These are phyloP conservation scores for Parazoanthus atlanticus DNA, from an alignment of 92 coral and sea anemone genomes.

Conservation along the genomic window DNA sequence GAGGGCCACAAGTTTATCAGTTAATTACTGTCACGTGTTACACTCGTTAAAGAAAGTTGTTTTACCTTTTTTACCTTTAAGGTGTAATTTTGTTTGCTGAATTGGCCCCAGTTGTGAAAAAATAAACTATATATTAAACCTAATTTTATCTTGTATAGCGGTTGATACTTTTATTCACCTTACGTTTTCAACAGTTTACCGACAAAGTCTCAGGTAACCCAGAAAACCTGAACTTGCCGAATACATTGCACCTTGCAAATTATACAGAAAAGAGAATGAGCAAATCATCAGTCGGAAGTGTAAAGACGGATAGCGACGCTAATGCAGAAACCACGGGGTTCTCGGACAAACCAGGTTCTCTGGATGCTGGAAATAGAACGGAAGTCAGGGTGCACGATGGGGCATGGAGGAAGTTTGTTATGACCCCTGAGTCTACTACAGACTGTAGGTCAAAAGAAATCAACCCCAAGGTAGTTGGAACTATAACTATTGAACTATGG, in stretches of 20 bases:
- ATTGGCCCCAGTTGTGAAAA: too few species aligned
- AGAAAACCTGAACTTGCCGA: background rate
- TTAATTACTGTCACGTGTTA: too few species aligned
- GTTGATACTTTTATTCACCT: background rate
- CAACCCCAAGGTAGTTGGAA: constrained; percentile 2
- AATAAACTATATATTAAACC: too few species aligned
- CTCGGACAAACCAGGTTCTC: background rate
- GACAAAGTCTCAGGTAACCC: background rate
- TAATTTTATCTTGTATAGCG: too few species aligned
- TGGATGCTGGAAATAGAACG: background rate
- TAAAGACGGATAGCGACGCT: background rate
- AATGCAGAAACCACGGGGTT: background rate
- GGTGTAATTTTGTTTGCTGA: too few species aligned
- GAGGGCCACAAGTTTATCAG: too few species aligned
- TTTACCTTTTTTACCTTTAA: too few species aligned
- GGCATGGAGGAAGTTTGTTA: constrained; percentile 29
- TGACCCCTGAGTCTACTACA: background rate
- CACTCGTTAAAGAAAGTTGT: too few species aligned
- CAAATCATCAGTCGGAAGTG: background rate
- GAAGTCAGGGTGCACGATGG: background rate
- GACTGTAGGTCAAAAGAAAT: background rate
- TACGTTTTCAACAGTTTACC: background rate
- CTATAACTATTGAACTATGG: background rate
- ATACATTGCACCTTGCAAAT: background rate
- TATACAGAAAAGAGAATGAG: background rate